Evolutionary conservation across 2,888 invertebrate species (phyloP).

Genomic region (Nomada ferruginata): DNA sequence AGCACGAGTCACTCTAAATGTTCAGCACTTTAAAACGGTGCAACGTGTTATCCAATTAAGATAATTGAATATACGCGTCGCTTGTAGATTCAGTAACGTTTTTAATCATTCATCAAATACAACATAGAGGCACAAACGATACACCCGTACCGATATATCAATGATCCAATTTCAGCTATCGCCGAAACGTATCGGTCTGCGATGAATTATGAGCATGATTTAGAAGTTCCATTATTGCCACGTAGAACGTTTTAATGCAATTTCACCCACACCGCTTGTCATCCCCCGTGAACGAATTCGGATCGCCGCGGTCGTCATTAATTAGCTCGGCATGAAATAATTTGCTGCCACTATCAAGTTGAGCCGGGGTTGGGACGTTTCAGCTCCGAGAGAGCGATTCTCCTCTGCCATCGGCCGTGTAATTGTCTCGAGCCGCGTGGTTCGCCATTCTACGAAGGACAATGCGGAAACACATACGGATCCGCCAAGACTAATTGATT

Average conservation of each 20-base stretch:
- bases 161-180: neutral
- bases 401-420: slow-evolving; percentile 4
- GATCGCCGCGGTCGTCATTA: slow-evolving; percentile 19
- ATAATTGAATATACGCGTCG: no score
- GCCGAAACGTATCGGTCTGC: neutral
- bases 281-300: slow-evolving; percentile 9
- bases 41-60: no score
- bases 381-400: slow-evolving; percentile 16
- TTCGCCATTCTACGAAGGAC: slow-evolving; percentile 1
- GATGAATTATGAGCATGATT: slow-evolving; percentile 24
- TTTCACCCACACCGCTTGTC: slow-evolving; percentile 18
- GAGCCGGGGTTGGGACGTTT: neutral
- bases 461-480: slow-evolving; percentile 5
- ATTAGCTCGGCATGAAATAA: slow-evolving; percentile 36
- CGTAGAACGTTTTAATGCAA: slow-evolving; percentile 30
- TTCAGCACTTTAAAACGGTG: no score
- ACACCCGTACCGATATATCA: neutral
- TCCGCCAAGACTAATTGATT: slow-evolving; percentile 7
- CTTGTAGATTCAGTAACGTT: no score
- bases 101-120: no score
- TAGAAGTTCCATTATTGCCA: neutral
- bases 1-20: no score
- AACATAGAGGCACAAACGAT: no score
- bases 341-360: slow-evolving; percentile 22
- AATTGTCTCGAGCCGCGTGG: slow-evolving; percentile 12